Evolutionary conservation across 2,888 invertebrate species (phyloP), one percentile per base, ranked within the genome.

Genomic region (Autographa gamma): DNA sequence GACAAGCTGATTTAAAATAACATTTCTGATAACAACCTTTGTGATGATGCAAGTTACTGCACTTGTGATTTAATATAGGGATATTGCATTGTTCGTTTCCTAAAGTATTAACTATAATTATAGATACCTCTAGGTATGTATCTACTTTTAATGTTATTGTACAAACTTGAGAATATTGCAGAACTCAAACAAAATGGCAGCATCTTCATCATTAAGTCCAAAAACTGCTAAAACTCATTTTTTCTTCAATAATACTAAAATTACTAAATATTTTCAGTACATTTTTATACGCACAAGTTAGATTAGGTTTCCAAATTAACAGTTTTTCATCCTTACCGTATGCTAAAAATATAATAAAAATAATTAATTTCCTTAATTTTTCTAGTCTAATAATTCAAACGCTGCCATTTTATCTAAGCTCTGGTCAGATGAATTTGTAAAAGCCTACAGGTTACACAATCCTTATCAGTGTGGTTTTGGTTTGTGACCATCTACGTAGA

Each of bases 401-500:
- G 7, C 25, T 56, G 25, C 18, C 54, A 56, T 25, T 25, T 56
- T 19, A 9, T 56, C 2, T 25, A 25, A 56, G 54, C 19, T 25
- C 54, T 56, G 54, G 13, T 25, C 11, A 19, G 25, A 56, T 25
- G 1, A 9, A 19, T 54, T 56, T 25, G 19, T 56, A 54, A 56
- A 56, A 56, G 19, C 54, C 54, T 56, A 56, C 54, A 48, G 7
- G 5, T 48, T 31, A 19, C 19, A 48, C 18, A 14, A 41, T 11
- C n/a, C 7, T 60, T 60, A 16, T 91, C 95, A 99, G 94, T 99
- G 99, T 1, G 99, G 98, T 83, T 98, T 97, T 0, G 99, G 99
- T 83, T 97, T 98, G 89, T 99, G 99, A 18, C 99, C 99, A 90
- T 99, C 99, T 2, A 99, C 99, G 92, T 99, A 99, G 93, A 99